Percentiles rank a stretch among this genome's conserved stretches.
phyloP scores from a whole-genome alignment of 2,888 invertebrate genomes.

The Tinea pellionella region DNA sequence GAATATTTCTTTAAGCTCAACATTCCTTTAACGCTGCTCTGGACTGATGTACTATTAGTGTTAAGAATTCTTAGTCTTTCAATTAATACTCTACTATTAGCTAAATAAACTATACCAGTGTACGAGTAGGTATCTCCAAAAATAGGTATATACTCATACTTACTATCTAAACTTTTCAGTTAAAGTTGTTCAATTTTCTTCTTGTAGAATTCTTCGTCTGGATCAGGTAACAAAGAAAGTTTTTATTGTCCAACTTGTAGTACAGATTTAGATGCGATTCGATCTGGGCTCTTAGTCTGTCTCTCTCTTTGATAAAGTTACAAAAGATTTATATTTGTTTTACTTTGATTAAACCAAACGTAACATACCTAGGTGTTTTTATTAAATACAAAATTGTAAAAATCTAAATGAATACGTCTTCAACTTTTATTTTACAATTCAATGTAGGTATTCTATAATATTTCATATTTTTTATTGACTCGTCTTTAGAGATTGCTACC shows the following conservation, averaged over 20 bases:
- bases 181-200: conserved; percentile 29
- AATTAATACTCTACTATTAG: no score
- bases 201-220: conserved; percentile 54
- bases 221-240: conserved; percentile 66
- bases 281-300: conserved; percentile 23
- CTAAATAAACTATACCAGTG: no score
- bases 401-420: no score
- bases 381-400: no score
- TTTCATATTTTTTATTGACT: neutral
- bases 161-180: conserved; percentile 22
- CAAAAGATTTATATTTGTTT: neutral
- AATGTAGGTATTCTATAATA: neutral
- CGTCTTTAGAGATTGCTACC: neutral
- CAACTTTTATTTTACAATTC: neutral
- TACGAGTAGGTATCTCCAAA: no score
- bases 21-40: no score
- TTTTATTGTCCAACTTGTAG: conserved; percentile 57
- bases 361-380: no score
- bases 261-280: conserved; percentile 30
- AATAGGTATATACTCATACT: no score
- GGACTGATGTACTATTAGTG: no score
- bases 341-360: no score
- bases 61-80: no score
- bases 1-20: no score
- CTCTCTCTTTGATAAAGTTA: neutral